phyloP scores from a whole-genome alignment of 2,888 invertebrate species.

The Drosophila leonis region DNA sequence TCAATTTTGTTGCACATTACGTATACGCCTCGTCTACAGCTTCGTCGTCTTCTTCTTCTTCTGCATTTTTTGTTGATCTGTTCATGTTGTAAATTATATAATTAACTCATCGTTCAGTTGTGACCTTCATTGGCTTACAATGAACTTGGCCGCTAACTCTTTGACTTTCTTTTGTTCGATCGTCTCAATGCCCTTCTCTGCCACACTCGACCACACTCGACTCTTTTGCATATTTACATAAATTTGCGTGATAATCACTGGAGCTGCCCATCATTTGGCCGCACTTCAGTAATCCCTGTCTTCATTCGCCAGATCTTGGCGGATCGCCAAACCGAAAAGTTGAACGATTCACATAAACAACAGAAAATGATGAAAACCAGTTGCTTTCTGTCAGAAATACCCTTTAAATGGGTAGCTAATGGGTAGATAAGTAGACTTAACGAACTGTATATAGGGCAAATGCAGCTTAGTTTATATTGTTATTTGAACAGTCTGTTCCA shows the following conservation, averaged over 20 bases:
- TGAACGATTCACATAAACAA: constrained; percentile 23
- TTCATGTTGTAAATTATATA: constrained; percentile 38
- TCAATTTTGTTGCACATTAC: constrained; percentile 37
- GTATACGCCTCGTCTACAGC: constrained; percentile 35
- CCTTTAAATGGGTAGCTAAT: not conserved
- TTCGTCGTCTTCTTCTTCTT: not conserved
- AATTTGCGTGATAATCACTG: constrained; percentile 58
- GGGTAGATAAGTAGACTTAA: not conserved
- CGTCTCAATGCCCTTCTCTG: constrained; percentile 1
- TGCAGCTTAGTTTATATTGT: not conserved
- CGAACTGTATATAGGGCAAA: not conserved
- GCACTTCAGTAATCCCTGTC: constrained; percentile 36
- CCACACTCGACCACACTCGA: not conserved
- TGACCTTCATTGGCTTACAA: constrained; percentile 61
- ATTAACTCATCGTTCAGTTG: constrained; percentile 23
- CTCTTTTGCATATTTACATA: constrained; percentile 56
- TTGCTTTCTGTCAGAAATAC: not conserved
- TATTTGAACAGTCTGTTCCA: not conserved
- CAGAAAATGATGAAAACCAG: constrained; percentile 20
- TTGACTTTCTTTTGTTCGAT: constrained; percentile 68
- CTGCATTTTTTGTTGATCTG: not conserved
- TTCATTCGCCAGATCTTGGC: constrained; percentile 20
- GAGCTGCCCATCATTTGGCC: constrained; percentile 46
- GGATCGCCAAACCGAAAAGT: constrained; percentile 12
- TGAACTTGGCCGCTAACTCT: constrained; percentile 69